Evolutionary conservation across 2,888 invertebrate species (phyloP), one percentile per base, ranked within the genome.

Genomic region (Shargacucullia verbasci): DNA sequence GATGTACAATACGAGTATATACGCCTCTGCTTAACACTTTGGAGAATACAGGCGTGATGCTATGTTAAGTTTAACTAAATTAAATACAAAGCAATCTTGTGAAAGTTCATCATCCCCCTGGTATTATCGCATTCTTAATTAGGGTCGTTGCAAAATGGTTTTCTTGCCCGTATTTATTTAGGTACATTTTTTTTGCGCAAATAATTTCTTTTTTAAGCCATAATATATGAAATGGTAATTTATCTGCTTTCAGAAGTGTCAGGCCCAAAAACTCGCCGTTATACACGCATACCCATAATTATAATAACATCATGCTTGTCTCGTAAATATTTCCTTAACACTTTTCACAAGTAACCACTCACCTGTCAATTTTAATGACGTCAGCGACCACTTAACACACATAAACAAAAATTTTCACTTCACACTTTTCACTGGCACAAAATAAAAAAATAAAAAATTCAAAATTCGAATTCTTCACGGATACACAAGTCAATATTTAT

Each of bases 321-420:
- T 46, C 39, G 49, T 50, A 58, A 73, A 63, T 66, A 72, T 63
- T 70, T 55, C 53, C 41, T 11, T 0, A 58, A 31, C 27, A 46
- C 12, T 58, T 52, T 53, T 43, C 15, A 56, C 38, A 35, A 56
- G 44, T 61, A 49, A 56, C 37, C 58, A 77, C 76, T 77, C 40
- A 77, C 76, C 76, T 78, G 78, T 61, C 78, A 77, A 62, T 57
- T 53, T 69, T 64, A 66, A 56, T 60, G 73, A 65, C 63, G 71
- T 67, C 73, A 77, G 59, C 25, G 35, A 44, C 55, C 70, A 76
- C 66, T 76, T 65, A 73, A 69, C 76, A 76, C 78, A 73, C 68
- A 66, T 75, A 63, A 77, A 77, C 73, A 70, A 74, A 71, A 67
- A 70, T 62, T 71, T 68, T 69, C 75, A 74, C 79, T 56, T 15